Conservation (phyloP, 2,797 vertebrate genomes). For the Amblyopsis hoosieri region DNA sequence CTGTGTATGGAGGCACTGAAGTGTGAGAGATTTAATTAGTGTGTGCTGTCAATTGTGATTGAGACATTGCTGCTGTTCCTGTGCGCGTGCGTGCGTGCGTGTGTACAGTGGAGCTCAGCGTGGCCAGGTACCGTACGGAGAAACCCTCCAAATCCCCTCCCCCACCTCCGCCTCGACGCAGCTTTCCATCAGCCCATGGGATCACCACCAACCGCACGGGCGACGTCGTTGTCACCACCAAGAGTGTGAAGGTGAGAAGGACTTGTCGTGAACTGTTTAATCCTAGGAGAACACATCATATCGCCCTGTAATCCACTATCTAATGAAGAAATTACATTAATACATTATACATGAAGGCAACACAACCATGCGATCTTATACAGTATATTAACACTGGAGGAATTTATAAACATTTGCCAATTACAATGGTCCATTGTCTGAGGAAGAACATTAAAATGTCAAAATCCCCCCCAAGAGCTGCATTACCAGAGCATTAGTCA, state of each 20-base stretch:
- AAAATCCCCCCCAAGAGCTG: too few relatives aligned
- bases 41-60: not conserved
- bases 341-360: not conserved
- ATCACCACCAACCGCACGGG: conserved; percentile 92
- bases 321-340: too few relatives aligned
- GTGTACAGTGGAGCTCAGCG: conserved; percentile 84
- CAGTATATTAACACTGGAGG: too few relatives aligned
- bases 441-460: too few relatives aligned
- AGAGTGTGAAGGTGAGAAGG: conserved; percentile 84
- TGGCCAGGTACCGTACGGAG: conserved; percentile 89
- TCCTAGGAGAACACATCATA: too few relatives aligned
- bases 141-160: conserved; percentile 95
- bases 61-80: not conserved
- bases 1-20: too few relatives aligned
- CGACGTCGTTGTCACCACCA: conserved; percentile 89
- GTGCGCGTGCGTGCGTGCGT: conserved; percentile 2
- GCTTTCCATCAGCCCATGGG: conserved; percentile 92
- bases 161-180: conserved; percentile 90
- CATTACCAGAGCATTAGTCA: too few relatives aligned
- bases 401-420: too few relatives aligned
- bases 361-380: not conserved
- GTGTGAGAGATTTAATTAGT: not conserved
- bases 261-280: too few relatives aligned
- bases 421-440: too few relatives aligned
- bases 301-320: too few relatives aligned